Evolutionary conservation across 2,888 invertebrate species (phyloP).

Genomic region (Folsomia manolachei): DNA sequence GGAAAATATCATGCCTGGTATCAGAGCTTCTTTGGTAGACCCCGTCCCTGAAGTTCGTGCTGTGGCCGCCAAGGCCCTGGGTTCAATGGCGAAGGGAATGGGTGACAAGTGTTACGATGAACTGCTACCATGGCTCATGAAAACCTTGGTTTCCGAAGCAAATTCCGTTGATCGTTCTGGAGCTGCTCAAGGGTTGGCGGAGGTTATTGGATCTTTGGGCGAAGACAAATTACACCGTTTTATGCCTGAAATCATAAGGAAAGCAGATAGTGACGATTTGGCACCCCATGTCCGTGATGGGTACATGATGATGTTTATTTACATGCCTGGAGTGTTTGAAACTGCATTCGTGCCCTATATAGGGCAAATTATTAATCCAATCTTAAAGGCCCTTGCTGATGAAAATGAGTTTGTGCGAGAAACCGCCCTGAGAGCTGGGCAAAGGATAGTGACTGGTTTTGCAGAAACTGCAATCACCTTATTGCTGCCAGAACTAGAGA

Average conservation of each 20-base stretch:
- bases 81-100: constrained; percentile 97
- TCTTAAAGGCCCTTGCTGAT: constrained; percentile 94
- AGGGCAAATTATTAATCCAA: constrained; percentile 94
- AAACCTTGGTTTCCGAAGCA: constrained; percentile 89
- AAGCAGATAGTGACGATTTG: constrained; percentile 87
- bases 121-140: constrained; percentile 96
- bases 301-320: constrained; percentile 99
- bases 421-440: constrained; percentile 93
- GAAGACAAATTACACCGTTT: constrained; percentile 90
- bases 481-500: constrained; percentile 87
- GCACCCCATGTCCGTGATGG: constrained; percentile 98
- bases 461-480: constrained; percentile 92
- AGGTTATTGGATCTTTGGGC: constrained; percentile 94
- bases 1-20: constrained; percentile 91
- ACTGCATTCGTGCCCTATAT: constrained; percentile 93
- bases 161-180: constrained; percentile 95
- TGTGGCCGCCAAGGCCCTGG: constrained; percentile 92
- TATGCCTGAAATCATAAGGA: constrained; percentile 95
- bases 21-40: constrained; percentile 92
- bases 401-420: constrained; percentile 98
- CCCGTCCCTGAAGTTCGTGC: constrained; percentile 96
- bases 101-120: constrained; percentile 95
- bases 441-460: constrained; percentile 92
- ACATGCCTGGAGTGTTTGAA: constrained; percentile 96
- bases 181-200: constrained; percentile 94